Conservation (phyloP, 2,113 vertebrate species). For the Phalacrocorax carbo region DNA sequence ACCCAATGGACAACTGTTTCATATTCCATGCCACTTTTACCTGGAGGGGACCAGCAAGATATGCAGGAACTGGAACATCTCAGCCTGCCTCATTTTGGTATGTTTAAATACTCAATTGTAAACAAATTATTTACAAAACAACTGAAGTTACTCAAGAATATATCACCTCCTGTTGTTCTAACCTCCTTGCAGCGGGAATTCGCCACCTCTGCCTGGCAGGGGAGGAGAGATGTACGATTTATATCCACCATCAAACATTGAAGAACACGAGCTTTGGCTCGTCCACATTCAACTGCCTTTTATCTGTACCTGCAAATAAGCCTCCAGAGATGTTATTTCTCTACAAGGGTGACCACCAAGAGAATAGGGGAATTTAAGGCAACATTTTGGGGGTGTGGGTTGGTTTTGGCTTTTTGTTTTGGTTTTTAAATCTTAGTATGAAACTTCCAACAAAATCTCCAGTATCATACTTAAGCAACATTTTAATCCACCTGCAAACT, state of each 20-base stretch:
- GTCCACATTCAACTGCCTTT: too few species aligned
- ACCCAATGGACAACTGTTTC: neutral
- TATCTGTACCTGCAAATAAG: too few species aligned
- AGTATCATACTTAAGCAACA: neutral
- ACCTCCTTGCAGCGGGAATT: neutral
- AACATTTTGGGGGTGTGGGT: neutral
- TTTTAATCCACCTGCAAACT: neutral
- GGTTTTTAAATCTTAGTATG: neutral
- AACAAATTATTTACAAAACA: neutral
- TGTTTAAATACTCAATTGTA: neutral
- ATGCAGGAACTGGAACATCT: neutral
- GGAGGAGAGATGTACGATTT: neutral
- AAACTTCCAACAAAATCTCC: neutral
- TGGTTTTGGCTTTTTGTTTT: too few species aligned
- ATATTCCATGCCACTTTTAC: neutral
- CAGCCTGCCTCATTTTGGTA: neutral
- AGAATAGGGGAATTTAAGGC: neutral
- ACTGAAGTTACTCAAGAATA: neutral
- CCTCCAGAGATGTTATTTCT: neutral
- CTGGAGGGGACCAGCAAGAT: neutral
- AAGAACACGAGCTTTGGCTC: too few species aligned
- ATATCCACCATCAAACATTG: fast-evolving
- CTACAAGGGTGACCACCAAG: neutral
- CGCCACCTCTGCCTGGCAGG: neutral
- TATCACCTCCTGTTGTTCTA: neutral